These are phyloP conservation scores for Neosilurus hyrtlii DNA, from an alignment of 2,797 vertebrate genomes.

Conservation along the genomic window DNA sequence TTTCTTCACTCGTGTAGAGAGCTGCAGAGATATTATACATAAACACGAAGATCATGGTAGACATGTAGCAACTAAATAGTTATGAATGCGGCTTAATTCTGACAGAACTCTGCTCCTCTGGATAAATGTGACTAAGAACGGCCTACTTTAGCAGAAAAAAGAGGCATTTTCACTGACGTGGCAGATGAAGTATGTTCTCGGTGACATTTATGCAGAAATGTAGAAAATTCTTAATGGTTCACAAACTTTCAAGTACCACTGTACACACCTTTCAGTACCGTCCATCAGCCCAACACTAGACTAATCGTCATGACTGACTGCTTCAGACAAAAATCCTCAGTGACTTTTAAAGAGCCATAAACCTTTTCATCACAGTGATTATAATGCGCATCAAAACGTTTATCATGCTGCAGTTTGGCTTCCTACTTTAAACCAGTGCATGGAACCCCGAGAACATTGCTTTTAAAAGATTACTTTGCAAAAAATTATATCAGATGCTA, in stretches of 20 bases:
- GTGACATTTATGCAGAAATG: too few relatives aligned
- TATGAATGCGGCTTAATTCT: background rate
- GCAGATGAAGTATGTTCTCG: background rate
- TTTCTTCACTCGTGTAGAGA: constrained; percentile 80
- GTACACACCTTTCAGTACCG: background rate
- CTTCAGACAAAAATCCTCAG: background rate
- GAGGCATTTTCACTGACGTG: background rate
- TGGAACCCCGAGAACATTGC: background rate
- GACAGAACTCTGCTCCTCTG: background rate
- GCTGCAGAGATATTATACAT: constrained; percentile 57
- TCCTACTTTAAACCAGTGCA: background rate
- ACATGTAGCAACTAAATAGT: background rate
- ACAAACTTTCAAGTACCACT: too few relatives aligned
- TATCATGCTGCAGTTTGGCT: background rate
- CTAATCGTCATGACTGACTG: background rate
- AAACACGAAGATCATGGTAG: background rate
- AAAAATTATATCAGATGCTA: background rate
- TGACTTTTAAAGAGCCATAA: background rate
- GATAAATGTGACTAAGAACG: background rate
- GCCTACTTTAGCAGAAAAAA: background rate
- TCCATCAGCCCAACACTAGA: background rate
- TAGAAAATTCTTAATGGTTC: too few relatives aligned
- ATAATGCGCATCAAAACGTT: background rate
- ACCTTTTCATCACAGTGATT: too few relatives aligned
- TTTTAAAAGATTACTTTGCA: too few relatives aligned